Evolutionary conservation across 2,888 invertebrate genomes (phyloP).

Genomic region (Iselma pallidipennis): DNA sequence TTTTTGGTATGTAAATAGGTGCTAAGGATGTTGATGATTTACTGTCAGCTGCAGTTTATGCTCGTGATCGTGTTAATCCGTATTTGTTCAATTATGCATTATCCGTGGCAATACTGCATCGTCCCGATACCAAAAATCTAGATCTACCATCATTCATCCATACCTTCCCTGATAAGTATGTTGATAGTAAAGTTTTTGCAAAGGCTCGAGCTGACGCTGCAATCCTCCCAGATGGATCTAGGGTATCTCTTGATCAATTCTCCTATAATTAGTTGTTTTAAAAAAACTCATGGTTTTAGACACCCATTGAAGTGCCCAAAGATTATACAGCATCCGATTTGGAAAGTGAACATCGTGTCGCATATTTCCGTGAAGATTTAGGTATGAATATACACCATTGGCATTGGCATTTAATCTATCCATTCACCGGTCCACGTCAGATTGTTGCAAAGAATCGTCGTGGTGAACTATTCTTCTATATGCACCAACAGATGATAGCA

Average conservation of each 20-base stretch:
- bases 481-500: slow-evolving; percentile 70
- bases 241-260: slow-evolving; percentile 57
- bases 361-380: slow-evolving; percentile 83
- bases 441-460: slow-evolving; percentile 75
- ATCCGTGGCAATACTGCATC: slow-evolving; percentile 76
- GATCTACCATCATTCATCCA: slow-evolving; percentile 75
- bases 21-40: slow-evolving; percentile 73
- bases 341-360: slow-evolving; percentile 77
- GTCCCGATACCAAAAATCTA: slow-evolving; percentile 70
- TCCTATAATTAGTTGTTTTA: neutral
- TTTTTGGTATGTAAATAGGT: slow-evolving; percentile 52
- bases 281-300: slow-evolving; percentile 48
- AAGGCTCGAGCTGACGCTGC: slow-evolving; percentile 71
- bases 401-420: slow-evolving; percentile 89
- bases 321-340: slow-evolving; percentile 74
- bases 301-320: slow-evolving; percentile 69
- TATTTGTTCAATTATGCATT: slow-evolving; percentile 79
- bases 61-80: slow-evolving; percentile 76
- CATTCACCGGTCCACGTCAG: slow-evolving; percentile 64
- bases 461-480: slow-evolving; percentile 77
- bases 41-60: slow-evolving; percentile 68
- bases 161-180: slow-evolving; percentile 80
- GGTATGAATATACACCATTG: slow-evolving; percentile 85
- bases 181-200: slow-evolving; percentile 73
- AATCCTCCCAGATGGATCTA: slow-evolving; percentile 63